A percentile compares a stretch with the other conserved stretches of the same genome.
Evolutionary conservation across 2,113 vertebrate genomes (phyloP).

Genomic region (Nanorana parkeri): DNA sequence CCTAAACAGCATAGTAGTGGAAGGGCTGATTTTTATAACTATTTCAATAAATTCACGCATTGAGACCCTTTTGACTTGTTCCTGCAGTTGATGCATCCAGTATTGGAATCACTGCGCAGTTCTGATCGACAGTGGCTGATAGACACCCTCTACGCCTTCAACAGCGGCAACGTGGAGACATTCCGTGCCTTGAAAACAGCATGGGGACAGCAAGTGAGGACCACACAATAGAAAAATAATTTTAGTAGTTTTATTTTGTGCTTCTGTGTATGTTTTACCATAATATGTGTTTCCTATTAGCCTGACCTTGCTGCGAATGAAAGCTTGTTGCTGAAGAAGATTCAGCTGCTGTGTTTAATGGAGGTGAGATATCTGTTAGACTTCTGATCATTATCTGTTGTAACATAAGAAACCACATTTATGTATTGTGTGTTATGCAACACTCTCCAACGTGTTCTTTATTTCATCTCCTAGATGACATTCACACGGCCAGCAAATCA

Average conservation of each 20-base stretch:
- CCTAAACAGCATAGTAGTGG: no score
- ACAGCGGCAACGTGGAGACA: slow-evolving; percentile 92
- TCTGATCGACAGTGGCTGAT: slow-evolving; percentile 97
- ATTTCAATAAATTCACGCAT: neutral
- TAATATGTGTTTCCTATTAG: slow-evolving; percentile 65
- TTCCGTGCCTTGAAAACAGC: slow-evolving; percentile 90
- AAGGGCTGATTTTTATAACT: no score
- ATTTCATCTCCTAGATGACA: slow-evolving; percentile 84
- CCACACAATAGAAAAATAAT: no score
- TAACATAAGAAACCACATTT: neutral
- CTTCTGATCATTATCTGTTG: neutral
- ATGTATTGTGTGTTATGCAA: no score
- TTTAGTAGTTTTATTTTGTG: neutral
- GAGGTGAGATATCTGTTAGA: slow-evolving; percentile 78
- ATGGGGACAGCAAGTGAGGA: slow-evolving; percentile 93
- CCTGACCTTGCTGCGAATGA: slow-evolving; percentile 94
- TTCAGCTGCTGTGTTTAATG: slow-evolving; percentile 96
- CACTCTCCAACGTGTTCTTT: neutral
- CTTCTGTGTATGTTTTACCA: neutral
- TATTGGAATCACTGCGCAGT: slow-evolving; percentile 90
- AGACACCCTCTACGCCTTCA: slow-evolving; percentile 94
- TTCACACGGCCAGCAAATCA: slow-evolving; percentile 97
- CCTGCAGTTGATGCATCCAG: slow-evolving; percentile 93
- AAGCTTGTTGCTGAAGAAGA: slow-evolving; percentile 91
- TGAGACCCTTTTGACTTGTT: neutral